A percentile compares a stretch with the other conserved stretches of the same genome.
Evolutionary conservation across 2,797 vertebrate species (phyloP).

Genomic region (Malacoctenus gilli): DNA sequence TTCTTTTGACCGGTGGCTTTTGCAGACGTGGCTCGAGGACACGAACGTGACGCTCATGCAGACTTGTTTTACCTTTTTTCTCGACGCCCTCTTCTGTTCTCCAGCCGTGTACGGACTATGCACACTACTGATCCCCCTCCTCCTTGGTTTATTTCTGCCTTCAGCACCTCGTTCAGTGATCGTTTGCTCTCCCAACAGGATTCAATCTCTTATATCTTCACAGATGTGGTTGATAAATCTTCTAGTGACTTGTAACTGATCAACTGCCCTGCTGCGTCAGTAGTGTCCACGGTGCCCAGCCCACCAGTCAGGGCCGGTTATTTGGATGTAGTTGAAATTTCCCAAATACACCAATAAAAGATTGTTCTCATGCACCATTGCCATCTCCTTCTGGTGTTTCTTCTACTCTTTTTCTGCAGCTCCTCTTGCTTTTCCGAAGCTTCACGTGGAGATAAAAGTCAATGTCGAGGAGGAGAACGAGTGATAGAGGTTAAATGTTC

Average conservation of each 20-base stretch:
- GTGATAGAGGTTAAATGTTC: constrained; percentile 18
- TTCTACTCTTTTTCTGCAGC: no score
- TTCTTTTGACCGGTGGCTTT: constrained; percentile 54
- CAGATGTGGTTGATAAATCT: constrained; percentile 75
- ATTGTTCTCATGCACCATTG: constrained; percentile 71
- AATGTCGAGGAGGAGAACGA: background rate
- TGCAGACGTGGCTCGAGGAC: constrained; percentile 47
- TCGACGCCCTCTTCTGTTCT: constrained; percentile 48
- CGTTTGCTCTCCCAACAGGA: constrained; percentile 76
- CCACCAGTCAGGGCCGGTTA: constrained; percentile 56
- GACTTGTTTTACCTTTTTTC: constrained; percentile 56
- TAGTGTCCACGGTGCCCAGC: constrained; percentile 76
- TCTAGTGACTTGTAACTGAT: constrained; percentile 76
- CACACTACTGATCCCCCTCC: constrained; percentile 64
- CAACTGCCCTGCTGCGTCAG: constrained; percentile 79
- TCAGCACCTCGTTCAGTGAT: constrained; percentile 69
- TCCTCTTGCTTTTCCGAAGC: background rate
- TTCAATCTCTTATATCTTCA: constrained; percentile 71
- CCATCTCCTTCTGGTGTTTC: constrained; percentile 28
- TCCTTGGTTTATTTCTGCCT: constrained; percentile 64
- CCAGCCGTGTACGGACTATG: constrained; percentile 66
- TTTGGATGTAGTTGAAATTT: constrained; percentile 78
- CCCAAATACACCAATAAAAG: constrained; percentile 78
- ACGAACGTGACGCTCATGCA: constrained; percentile 48
- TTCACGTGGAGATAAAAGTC: constrained; percentile 18